Percentiles rank a stretch among this genome's conserved stretches.
phyloP scores from a whole-genome alignment of 2,797 vertebrate species.

The Amazona ochrocephala region DNA sequence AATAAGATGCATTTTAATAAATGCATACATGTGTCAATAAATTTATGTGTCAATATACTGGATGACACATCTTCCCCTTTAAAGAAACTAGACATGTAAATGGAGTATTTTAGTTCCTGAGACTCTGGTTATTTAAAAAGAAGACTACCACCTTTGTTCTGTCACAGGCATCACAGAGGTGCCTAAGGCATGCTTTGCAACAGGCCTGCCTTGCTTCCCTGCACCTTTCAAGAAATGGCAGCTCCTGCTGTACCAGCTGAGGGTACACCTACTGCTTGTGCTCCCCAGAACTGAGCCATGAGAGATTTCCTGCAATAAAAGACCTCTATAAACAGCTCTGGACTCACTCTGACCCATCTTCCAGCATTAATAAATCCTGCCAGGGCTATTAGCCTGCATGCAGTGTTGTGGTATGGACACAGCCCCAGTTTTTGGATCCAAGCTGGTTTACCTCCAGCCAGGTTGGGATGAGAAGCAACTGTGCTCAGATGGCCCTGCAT shows the following conservation, averaged over 20 bases:
- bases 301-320: neutral
- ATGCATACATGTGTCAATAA: neutral
- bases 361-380: neutral
- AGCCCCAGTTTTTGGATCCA: neutral
- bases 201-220: neutral
- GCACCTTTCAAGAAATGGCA: accelerated
- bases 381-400: neutral
- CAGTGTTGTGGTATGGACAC: accelerated
- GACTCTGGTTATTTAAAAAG: neutral
- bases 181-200: neutral
- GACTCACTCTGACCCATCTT: neutral
- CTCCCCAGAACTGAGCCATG: accelerated
- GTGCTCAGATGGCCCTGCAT: accelerated
- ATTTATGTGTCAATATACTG: neutral
- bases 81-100: neutral
- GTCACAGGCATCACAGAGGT: neutral
- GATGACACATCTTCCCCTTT: neutral
- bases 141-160: neutral
- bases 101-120: neutral
- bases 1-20: accelerated
- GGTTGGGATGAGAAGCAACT: neutral
- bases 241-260: neutral
- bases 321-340: neutral
- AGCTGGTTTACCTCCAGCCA: neutral
- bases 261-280: neutral